Percentiles rank a stretch among this genome's conserved stretches.
phyloP scores from a whole-genome alignment of 2,113 vertebrate species.

The Trichechus manatus region DNA sequence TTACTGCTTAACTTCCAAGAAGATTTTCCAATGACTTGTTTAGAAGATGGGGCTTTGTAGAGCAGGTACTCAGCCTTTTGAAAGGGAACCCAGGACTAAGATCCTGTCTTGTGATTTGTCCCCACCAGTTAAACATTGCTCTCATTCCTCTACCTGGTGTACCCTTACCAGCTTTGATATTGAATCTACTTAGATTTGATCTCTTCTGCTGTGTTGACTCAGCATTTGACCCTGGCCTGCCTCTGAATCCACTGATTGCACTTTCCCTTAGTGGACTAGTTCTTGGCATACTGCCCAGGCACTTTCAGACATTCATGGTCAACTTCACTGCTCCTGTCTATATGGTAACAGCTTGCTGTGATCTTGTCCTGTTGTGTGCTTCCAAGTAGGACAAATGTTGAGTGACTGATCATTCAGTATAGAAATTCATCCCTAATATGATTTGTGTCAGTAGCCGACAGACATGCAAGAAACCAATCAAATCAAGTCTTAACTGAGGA shows the following conservation, averaged over 20 bases:
- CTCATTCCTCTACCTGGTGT: background rate
- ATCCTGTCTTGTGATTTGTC: background rate
- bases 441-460: background rate
- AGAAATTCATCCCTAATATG: background rate
- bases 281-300: slow-evolving; percentile 26
- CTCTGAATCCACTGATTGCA: background rate
- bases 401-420: background rate
- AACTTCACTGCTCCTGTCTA: background rate
- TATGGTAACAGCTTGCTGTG: background rate
- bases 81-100: background rate
- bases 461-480: background rate
- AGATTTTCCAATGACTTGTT: background rate
- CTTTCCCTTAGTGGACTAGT: background rate
- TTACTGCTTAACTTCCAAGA: background rate
- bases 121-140: background rate
- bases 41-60: background rate
- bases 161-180: background rate
- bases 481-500: background rate
- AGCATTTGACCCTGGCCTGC: background rate
- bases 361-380: background rate
- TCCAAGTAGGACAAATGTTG: background rate
- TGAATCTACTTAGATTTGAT: background rate
- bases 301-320: background rate
- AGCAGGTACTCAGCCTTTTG: background rate
- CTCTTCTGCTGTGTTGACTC: background rate